Evolutionary conservation across 2,113 vertebrate genomes (phyloP).

Genomic region (Oreotrochilus melanogaster): DNA sequence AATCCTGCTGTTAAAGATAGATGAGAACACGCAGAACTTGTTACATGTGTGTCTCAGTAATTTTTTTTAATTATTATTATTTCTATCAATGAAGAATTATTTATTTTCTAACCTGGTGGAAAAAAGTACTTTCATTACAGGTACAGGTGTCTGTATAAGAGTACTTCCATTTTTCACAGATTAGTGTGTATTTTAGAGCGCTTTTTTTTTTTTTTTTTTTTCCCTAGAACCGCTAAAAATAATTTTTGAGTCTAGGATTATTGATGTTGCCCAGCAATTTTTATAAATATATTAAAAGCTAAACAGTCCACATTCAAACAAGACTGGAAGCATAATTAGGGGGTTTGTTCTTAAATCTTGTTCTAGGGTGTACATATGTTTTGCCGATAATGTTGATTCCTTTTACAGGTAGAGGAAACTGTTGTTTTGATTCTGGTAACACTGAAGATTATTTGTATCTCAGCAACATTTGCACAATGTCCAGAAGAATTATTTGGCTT

Average conservation of each 20-base stretch:
- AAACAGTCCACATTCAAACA: background rate
- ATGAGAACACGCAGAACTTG: background rate
- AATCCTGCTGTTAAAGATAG: background rate
- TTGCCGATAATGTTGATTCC: constrained; percentile 22
- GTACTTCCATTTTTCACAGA: background rate
- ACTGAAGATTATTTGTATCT: background rate
- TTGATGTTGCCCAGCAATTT: background rate
- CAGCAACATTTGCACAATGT: background rate
- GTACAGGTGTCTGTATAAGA: background rate
- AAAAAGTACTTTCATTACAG: background rate
- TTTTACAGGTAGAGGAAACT: background rate
- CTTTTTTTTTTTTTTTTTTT: background rate
- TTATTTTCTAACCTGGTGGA: background rate
- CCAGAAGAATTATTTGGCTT: background rate
- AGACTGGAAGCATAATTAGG: background rate
- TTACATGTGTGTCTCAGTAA: background rate
- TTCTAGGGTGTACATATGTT: background rate
- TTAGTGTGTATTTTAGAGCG: background rate
- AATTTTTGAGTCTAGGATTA: background rate
- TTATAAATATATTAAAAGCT: background rate
- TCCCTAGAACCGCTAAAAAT: background rate
- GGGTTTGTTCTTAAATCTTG: background rate
- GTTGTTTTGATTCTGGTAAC: background rate
- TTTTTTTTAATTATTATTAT: background rate
- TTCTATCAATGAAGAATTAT: background rate